phyloP scores from a whole-genome alignment of 2,113 vertebrate genomes.

The Orthonyx spaldingii region DNA sequence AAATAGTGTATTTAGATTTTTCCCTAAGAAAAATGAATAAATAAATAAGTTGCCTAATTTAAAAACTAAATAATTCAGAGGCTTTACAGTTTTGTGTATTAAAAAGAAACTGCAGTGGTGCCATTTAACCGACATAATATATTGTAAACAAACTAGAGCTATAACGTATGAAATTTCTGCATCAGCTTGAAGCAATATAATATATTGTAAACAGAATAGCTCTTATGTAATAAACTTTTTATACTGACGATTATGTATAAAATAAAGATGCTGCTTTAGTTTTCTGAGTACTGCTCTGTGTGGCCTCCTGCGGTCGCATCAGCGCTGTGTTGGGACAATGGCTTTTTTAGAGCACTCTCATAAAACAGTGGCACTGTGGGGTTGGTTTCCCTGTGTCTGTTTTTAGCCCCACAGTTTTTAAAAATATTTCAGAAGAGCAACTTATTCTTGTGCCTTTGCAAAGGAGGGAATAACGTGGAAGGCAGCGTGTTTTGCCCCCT shows the following conservation, averaged over 20 bases:
- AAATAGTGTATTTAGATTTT: background rate
- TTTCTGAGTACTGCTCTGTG: constrained; percentile 26
- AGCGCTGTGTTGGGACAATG: fast-evolving
- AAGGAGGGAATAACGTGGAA: background rate
- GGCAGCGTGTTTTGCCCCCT: fast-evolving
- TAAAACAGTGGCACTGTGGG: background rate
- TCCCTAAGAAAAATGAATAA: background rate
- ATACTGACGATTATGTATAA: constrained; percentile 69
- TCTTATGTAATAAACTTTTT: constrained; percentile 75
- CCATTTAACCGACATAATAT: constrained; percentile 68
- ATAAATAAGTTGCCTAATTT: background rate
- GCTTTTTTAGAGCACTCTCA: background rate
- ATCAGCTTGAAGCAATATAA: constrained; percentile 75
- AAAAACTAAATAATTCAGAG: background rate
- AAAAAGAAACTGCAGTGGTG: constrained; percentile 47
- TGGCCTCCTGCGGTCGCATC: background rate
- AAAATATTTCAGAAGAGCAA: background rate
- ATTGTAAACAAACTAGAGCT: constrained; percentile 69
- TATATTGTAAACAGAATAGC: constrained; percentile 77
- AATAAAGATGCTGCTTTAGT: constrained; percentile 75
- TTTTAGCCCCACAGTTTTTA: background rate
- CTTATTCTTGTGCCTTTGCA: background rate
- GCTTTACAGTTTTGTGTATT: constrained; percentile 35
- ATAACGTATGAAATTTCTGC: constrained; percentile 66
- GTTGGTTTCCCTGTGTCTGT: background rate